Conservation (phyloP, 2,113 vertebrate species). For the Crotalus horridus region DNA sequence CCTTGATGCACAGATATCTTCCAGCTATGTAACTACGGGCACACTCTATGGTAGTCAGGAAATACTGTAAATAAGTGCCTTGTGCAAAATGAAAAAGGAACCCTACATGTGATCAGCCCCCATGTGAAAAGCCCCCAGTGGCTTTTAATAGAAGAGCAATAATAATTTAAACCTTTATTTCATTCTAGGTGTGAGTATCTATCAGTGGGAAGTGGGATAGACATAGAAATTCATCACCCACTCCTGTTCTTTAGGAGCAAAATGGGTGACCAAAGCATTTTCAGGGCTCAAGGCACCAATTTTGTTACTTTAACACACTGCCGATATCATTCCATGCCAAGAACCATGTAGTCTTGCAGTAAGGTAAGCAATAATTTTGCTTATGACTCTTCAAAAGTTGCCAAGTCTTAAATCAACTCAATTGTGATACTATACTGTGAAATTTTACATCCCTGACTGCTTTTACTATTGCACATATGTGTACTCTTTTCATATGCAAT, state of each 20-base stretch:
- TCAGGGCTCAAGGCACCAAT: background rate
- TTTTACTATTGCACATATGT: background rate
- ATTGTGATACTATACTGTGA: background rate
- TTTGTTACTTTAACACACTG: background rate
- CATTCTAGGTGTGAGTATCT: background rate
- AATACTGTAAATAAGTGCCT: no score
- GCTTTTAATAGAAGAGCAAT: constrained; percentile 33
- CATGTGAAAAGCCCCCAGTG: background rate
- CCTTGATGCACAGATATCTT: background rate
- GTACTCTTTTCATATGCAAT: background rate
- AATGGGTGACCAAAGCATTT: background rate
- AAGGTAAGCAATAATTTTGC: background rate
- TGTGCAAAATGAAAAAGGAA: background rate
- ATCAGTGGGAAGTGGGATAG: background rate
- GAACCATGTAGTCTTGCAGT: background rate
- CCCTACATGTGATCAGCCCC: background rate
- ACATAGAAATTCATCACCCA: background rate
- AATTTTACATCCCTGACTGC: background rate
- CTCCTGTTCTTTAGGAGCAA: background rate
- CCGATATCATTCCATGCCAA: background rate
- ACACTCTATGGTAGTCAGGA: background rate
- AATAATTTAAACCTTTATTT: background rate
- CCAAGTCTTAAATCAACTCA: background rate
- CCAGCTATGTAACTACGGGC: no score
- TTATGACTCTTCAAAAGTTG: background rate